Percentiles rank a stretch among this genome's conserved stretches.
These are phyloP conservation scores for Spermophilus dauricus DNA, from an alignment of 2,113 vertebrate genomes.

Conservation along the genomic window DNA sequence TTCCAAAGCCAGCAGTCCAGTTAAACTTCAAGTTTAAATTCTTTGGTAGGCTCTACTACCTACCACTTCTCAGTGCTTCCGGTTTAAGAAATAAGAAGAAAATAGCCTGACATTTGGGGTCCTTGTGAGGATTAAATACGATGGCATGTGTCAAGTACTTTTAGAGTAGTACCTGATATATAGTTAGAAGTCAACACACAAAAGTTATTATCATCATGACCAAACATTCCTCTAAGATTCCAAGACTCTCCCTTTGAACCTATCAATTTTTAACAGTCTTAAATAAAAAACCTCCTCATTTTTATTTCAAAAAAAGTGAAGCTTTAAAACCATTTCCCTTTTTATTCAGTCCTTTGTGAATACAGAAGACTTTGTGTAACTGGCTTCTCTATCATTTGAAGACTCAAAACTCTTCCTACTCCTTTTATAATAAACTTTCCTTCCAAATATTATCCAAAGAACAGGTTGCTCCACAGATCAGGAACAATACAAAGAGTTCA, in stretches of 20 bases:
- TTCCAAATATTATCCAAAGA: constrained; percentile 52
- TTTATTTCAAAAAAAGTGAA: constrained; percentile 47
- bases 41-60: background rate
- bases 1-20: background rate
- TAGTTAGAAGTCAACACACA: background rate
- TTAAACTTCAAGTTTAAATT: constrained; percentile 46
- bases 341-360: constrained; percentile 1
- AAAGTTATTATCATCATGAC: background rate
- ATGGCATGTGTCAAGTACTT: background rate
- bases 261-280: constrained; percentile 39
- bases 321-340: constrained; percentile 39
- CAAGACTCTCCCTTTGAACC: constrained; percentile 36
- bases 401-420: background rate
- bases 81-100: constrained; percentile 38
- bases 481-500: constrained; percentile 57
- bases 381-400: constrained; percentile 42
- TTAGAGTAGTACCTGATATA: background rate
- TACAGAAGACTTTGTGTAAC: constrained; percentile 1
- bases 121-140: constrained; percentile 17
- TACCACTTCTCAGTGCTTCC: constrained; percentile 13
- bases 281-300: constrained; percentile 54
- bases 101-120: background rate
- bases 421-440: constrained; percentile 55
- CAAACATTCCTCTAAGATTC: constrained; percentile 27
- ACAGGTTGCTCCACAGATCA: constrained; percentile 29